Base-by-base conservation (phyloP, 2,888 invertebrate species). In the Drosophila rellima region DNA sequence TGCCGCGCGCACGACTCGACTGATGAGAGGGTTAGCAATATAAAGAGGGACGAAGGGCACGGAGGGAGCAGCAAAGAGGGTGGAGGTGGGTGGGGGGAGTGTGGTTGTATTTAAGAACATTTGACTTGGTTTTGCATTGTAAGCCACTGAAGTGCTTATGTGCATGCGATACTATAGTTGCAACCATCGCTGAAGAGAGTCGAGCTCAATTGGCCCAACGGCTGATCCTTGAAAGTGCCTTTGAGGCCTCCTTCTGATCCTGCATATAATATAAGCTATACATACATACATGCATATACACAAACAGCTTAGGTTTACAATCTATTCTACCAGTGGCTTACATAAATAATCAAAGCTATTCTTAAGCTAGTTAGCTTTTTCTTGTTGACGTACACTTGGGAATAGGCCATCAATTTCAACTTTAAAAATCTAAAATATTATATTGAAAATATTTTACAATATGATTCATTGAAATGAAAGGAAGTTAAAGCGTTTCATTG, bases 1-100 rank as follows among this genome's bases (percentile, higher is more conserved):
- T 88, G 83, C 80, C 82, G 74, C 71, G 86, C 83, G 77, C 83
- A 85, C 88, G 83, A 80, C 83, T 60, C 70, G 11, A 50, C 42
- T 33, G 17, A 35, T 26, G n/a, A 18, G 23, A 29, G 47, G 35
- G 33, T 15, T 20, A 11, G 31, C 7, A 57, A 15, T 23, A 33
- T 5, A 26, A 26, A 7, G 26, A 26, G 26, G 17, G 33, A 13
- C 51, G 5, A 1, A 15, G 39, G 13, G 39, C 18, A 54, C 39
- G 47, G 44, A 54, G 55, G 59, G 31, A 20, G 15, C 5, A 26
- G 26, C 10, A 42, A 33, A 1, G 45, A 40, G 2, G 23, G 8
- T 6, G 31, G 13, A n/a, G 11, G n/a, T 29, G 26, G 37, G 26
- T 13, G 2, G 2, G 10, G 17, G n/a, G 33, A 20, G 31, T 20